These are phyloP conservation scores for Nerophis ophidion DNA, from an alignment of 2,113 vertebrate species.

Conservation along the genomic window DNA sequence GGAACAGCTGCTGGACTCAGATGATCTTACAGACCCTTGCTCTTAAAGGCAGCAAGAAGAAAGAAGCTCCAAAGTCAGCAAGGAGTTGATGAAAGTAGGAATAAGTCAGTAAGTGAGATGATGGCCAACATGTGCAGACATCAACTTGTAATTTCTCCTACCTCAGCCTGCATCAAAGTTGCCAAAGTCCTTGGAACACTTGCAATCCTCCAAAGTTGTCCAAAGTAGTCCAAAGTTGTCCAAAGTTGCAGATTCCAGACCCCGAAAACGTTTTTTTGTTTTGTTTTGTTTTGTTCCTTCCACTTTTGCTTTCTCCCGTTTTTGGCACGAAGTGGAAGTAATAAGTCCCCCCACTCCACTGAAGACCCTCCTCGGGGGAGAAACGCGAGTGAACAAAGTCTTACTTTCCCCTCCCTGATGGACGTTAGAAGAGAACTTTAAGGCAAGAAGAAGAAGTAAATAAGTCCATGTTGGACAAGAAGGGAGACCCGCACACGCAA, in stretches of 20 bases:
- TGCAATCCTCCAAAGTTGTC: conserved; percentile 1
- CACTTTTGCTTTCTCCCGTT: conserved; percentile 23
- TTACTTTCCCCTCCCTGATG: not conserved
- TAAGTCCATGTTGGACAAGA: conserved; percentile 68
- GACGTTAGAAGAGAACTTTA: no score
- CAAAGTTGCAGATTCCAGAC: conserved; percentile 66
- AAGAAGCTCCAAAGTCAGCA: no score
- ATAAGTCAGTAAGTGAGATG: no score
- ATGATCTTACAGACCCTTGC: conserved; percentile 1
- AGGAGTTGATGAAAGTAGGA: no score
- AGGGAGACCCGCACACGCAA: conserved; percentile 65
- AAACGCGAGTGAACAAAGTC: not conserved
- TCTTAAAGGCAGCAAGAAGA: no score
- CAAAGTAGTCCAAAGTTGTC: conserved; percentile 27
- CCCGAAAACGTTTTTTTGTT: conserved; percentile 43
- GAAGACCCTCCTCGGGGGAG: no score
- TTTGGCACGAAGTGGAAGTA: no score
- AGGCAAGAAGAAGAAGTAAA: not conserved
- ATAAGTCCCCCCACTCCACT: no score
- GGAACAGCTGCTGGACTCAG: conserved; percentile 73
- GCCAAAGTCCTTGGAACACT: conserved; percentile 57
- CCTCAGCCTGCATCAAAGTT: conserved; percentile 69
- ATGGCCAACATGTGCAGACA: no score
- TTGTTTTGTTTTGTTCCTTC: conserved; percentile 32
- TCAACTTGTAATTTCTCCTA: conserved; percentile 21